Conservation (phyloP, 2,888 invertebrate species). For the Polymixis flavicincta region DNA sequence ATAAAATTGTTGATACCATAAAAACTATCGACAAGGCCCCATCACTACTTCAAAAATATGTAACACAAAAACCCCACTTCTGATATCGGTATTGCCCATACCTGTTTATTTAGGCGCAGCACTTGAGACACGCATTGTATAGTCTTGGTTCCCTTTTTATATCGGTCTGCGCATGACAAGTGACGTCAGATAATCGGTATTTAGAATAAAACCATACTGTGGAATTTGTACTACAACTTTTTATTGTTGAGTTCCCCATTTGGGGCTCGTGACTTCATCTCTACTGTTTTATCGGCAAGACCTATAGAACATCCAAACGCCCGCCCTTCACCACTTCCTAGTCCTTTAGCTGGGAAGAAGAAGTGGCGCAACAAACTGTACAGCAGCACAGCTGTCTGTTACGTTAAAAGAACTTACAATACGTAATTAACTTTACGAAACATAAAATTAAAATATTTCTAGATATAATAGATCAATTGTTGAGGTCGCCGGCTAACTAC, state of each 20-base stretch:
- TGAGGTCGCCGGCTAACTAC: too few species aligned
- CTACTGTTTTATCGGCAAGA: background rate
- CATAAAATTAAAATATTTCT: too few species aligned
- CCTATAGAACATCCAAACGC: background rate
- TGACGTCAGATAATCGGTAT: conserved; percentile 45
- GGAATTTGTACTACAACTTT: background rate
- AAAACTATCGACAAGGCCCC: conserved; percentile 27
- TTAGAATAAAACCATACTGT: background rate
- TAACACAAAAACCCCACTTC: conserved; percentile 42
- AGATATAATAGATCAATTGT: too few species aligned
- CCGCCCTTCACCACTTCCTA: too few species aligned
- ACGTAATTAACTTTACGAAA: too few species aligned
- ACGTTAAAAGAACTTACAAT: too few species aligned
- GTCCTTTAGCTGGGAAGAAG: too few species aligned
- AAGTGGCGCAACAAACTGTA: too few species aligned
- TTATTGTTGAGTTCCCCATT: background rate
- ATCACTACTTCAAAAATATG: conserved; percentile 55
- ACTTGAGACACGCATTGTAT: conserved; percentile 60
- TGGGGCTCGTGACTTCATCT: background rate
- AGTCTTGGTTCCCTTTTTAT: conserved; percentile 24
- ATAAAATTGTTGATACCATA: too few species aligned
- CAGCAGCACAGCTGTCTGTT: too few species aligned
- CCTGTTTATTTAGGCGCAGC: conserved; percentile 61
- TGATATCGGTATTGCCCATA: conserved; percentile 40
- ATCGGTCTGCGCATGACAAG: background rate